Percentiles rank a stretch among this genome's conserved stretches.
Evolutionary conservation across 2,113 vertebrate genomes (phyloP).

Genomic region (Rhea americana): DNA sequence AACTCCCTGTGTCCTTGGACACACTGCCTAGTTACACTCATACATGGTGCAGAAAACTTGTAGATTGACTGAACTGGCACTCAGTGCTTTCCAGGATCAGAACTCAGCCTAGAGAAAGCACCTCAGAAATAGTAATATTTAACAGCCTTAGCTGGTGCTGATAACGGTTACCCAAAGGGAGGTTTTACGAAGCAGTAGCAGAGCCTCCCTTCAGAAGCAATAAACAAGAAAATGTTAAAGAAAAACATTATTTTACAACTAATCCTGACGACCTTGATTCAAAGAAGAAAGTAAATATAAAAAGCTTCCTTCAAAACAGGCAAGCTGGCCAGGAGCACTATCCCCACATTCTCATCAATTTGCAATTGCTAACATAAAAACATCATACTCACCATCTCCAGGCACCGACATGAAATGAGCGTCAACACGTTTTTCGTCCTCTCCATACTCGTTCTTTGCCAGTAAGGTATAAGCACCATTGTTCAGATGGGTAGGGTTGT

Average conservation of each 20-base stretch:
- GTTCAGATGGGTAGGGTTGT: conserved; percentile 94
- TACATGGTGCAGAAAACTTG: neutral
- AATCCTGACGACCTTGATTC: neutral
- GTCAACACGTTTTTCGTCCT: conserved; percentile 81
- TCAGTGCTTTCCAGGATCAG: neutral
- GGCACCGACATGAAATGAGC: conserved; percentile 94
- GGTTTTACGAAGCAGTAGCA: neutral
- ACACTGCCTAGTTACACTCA: neutral
- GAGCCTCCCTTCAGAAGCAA: neutral
- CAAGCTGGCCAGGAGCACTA: neutral
- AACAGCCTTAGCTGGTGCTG: neutral
- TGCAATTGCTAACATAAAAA: neutral
- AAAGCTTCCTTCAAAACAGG: neutral
- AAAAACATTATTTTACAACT: neutral
- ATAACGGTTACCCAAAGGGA: neutral
- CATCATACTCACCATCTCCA: conserved; percentile 82
- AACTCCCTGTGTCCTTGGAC: fast-evolving
- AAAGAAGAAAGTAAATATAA: neutral
- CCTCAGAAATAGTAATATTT: neutral
- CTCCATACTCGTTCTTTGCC: conserved; percentile 85
- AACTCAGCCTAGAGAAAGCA: neutral
- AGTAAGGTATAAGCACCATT: conserved; percentile 91
- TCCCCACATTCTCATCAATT: neutral
- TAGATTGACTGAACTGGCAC: neutral
- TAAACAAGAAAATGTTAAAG: neutral